These are phyloP conservation scores for Odontomachus brunneus DNA, from an alignment of 1,140 invertebrate species.

Conservation along the genomic window DNA sequence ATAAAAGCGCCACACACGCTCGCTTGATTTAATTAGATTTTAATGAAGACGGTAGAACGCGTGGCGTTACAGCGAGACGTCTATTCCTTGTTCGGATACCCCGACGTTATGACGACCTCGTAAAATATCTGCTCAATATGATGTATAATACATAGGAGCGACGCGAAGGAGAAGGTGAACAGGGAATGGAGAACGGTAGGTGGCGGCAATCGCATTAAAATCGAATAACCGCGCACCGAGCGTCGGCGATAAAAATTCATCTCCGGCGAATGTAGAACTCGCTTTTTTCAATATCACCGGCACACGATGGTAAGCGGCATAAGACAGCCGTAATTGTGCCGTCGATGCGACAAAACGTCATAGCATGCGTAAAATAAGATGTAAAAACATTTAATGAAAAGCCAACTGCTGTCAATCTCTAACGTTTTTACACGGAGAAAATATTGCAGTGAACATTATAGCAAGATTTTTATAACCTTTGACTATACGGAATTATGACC, in stretches of 20 bases:
- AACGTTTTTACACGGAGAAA: no score
- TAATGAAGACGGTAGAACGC: slow-evolving; percentile 6
- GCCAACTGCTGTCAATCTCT: no score
- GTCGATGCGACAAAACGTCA: slow-evolving; percentile 17
- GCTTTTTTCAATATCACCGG: not conserved
- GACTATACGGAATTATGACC: no score
- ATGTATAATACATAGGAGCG: not conserved
- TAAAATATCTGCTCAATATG: slow-evolving; percentile 33
- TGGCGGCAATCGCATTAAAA: not conserved
- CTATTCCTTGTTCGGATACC: not conserved
- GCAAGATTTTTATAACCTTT: no score
- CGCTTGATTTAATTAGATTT: slow-evolving; percentile 48
- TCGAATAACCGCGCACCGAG: not conserved
- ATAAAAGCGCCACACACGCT: slow-evolving; percentile 12
- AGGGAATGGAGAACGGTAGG: not conserved
- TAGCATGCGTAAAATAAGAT: not conserved
- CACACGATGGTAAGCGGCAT: not conserved
- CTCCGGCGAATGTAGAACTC: not conserved
- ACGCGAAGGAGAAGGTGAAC: not conserved
- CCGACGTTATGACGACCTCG: not conserved
- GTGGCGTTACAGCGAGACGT: not conserved
- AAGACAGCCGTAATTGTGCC: not conserved
- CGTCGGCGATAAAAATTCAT: slow-evolving; percentile 7
- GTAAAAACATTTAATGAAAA: not conserved
- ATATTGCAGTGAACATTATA: no score